Evolutionary conservation across 2,888 invertebrate genomes (phyloP).

Genomic region (Drosophila pegasa): DNA sequence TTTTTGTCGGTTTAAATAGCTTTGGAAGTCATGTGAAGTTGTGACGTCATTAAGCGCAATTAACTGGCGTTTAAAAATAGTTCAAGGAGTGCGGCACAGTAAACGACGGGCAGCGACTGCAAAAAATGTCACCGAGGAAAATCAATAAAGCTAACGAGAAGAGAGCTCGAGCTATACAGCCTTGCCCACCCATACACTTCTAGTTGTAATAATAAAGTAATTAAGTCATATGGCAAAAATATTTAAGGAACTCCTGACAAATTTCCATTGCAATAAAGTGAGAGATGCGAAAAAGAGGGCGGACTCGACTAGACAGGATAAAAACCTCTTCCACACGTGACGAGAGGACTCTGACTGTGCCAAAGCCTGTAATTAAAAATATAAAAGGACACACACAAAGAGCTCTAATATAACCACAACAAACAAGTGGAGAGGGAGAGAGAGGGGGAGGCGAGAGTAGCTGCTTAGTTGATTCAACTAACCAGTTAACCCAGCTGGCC

Average conservation of each 20-base stretch:
- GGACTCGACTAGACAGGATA: conserved; percentile 6
- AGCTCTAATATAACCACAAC: conserved; percentile 52
- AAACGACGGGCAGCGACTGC: conserved; percentile 26
- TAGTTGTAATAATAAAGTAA: conserved; percentile 40
- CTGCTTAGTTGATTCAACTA: conserved; percentile 9
- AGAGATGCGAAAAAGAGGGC: conserved; percentile 17
- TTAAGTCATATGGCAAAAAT: conserved; percentile 48
- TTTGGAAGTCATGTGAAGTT: conserved; percentile 33
- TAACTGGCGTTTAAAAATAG: conserved; percentile 49
- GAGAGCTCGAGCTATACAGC: conserved; percentile 9
- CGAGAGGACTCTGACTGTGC: conserved; percentile 57
- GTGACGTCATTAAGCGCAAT: conserved; percentile 46
- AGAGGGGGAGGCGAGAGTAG: not conserved
- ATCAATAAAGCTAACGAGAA: conserved; percentile 44
- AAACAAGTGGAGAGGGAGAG: conserved; percentile 21
- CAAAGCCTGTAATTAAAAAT: conserved; percentile 66
- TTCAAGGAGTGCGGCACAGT: conserved; percentile 42
- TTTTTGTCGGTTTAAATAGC: conserved; percentile 13
- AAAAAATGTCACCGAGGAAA: conserved; percentile 46
- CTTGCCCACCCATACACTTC: not conserved
- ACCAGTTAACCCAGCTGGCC: conserved; percentile 43
- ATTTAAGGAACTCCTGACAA: conserved; percentile 28
- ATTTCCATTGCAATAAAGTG: conserved; percentile 38
- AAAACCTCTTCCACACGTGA: conserved; percentile 33
- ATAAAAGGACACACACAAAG: conserved; percentile 35